These are phyloP conservation scores for Corythaixoides concolor DNA, from an alignment of 2,113 vertebrate genomes.

Conservation along the genomic window DNA sequence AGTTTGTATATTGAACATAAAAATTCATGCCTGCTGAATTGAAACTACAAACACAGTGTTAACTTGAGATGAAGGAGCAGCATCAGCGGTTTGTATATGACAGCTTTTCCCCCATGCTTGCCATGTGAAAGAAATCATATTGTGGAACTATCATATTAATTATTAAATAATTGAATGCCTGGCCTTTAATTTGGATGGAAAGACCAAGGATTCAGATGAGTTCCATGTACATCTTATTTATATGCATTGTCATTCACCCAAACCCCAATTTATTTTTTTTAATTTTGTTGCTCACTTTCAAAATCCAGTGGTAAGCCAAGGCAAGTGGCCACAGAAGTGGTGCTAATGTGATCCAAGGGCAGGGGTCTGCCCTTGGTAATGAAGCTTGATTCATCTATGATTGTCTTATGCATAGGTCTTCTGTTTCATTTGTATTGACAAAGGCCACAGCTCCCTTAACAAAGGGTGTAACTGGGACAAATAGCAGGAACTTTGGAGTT, in stretches of 20 bases:
- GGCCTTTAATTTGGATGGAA: background rate
- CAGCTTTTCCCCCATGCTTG: background rate
- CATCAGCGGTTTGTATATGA: background rate
- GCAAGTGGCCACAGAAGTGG: background rate
- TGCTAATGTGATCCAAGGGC: background rate
- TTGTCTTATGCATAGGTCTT: background rate
- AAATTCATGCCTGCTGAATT: background rate
- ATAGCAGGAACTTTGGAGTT: background rate
- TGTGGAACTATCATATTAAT: background rate
- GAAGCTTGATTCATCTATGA: background rate
- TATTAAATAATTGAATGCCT: background rate
- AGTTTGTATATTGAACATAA: background rate
- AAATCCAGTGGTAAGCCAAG: background rate
- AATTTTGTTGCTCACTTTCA: background rate
- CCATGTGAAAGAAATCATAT: background rate
- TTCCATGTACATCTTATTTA: background rate
- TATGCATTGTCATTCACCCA: rapidly evolving
- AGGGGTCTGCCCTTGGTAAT: background rate
- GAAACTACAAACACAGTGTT: background rate
- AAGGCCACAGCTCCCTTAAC: background rate
- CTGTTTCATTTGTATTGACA: background rate
- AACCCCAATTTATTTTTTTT: background rate
- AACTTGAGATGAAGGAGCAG: background rate
- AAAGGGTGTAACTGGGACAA: background rate
- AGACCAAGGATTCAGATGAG: background rate